Conservation (phyloP, 2,113 vertebrate species). For the Sylvietta virens region DNA sequence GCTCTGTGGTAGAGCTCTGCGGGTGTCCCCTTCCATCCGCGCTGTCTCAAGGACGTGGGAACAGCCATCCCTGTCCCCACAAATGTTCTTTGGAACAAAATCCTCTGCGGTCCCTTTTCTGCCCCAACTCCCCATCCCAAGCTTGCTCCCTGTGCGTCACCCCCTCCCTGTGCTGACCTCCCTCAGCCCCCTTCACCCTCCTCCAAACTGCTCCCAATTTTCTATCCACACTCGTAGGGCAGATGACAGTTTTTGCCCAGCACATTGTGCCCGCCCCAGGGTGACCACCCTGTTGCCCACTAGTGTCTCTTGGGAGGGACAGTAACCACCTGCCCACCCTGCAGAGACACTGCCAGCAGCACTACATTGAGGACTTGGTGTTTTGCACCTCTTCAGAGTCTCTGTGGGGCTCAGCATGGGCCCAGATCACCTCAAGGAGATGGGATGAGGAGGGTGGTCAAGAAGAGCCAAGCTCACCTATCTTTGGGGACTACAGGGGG, state of each 20-base stretch:
- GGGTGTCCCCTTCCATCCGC: rapidly evolving
- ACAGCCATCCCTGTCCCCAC: not conserved
- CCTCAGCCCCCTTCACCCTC: not conserved
- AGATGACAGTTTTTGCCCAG: not conserved
- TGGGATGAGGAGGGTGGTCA: not conserved
- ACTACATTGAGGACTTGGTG: rapidly evolving
- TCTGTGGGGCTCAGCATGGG: rapidly evolving
- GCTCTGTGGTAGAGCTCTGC: rapidly evolving
- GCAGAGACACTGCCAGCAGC: rapidly evolving
- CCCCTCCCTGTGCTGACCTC: no score
- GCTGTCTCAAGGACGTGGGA: rapidly evolving
- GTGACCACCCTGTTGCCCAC: rapidly evolving
- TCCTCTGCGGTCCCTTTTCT: rapidly evolving
- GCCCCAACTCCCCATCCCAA: no score
- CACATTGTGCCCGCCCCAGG: not conserved
- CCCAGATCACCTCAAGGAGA: not conserved
- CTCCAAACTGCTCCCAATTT: not conserved
- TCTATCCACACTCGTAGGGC: rapidly evolving
- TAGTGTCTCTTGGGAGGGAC: not conserved
- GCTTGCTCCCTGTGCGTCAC: rapidly evolving
- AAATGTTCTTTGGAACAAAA: not conserved
- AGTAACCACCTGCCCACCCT: no score
- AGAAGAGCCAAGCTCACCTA: not conserved
- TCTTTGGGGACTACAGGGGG: not conserved
- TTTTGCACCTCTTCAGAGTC: not conserved